A percentile compares a stretch with the other conserved stretches of the same genome.
These are phyloP conservation scores for Octopus sinensis DNA, from an alignment of 1,140 invertebrate genomes.

Conservation along the genomic window DNA sequence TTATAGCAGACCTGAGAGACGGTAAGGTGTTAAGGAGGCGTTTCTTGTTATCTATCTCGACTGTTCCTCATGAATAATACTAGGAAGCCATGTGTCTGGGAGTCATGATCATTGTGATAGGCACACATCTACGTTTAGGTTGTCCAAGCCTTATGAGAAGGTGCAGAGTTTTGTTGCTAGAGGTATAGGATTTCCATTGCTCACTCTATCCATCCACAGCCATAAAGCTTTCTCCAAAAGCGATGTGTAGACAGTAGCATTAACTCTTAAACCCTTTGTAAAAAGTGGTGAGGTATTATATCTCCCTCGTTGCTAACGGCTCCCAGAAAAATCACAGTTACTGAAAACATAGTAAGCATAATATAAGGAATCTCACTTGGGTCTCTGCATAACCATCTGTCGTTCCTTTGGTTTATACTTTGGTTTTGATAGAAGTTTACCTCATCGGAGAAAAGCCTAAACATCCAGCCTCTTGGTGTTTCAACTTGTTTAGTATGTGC, in stretches of 20 bases:
- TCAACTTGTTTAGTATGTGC: not conserved
- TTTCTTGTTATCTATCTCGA: no score
- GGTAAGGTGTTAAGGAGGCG: no score
- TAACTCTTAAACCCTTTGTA: not conserved
- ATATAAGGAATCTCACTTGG: not conserved
- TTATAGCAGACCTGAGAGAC: no score
- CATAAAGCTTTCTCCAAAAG: not conserved
- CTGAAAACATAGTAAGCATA: not conserved
- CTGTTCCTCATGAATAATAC: no score
- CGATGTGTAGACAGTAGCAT: not conserved
- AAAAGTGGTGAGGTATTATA: not conserved
- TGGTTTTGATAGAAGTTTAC: not conserved
- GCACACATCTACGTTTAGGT: not conserved
- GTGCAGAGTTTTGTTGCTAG: not conserved
- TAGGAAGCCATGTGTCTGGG: no score
- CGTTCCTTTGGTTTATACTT: not conserved
- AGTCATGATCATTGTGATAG: no score
- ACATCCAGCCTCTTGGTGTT: not conserved
- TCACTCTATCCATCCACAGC: not conserved
- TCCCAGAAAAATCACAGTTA: not conserved
- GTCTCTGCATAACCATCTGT: not conserved
- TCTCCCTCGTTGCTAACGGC: not conserved
- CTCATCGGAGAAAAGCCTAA: not conserved
- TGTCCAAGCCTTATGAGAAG: not conserved
- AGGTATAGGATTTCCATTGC: no score